Conservation (phyloP, 2,888 invertebrate genomes). For the Myathropa florea region DNA sequence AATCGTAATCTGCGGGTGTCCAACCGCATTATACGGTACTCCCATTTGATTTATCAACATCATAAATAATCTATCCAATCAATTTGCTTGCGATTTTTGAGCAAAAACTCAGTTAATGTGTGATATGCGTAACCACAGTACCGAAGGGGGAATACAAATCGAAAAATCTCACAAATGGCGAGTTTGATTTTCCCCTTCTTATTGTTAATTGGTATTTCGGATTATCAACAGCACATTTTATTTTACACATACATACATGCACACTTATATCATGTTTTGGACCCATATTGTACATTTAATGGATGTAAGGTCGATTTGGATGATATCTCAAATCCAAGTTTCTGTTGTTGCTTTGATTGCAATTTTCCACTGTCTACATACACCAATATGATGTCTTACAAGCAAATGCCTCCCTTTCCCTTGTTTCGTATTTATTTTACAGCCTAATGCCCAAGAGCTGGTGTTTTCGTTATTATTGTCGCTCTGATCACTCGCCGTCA, state of each 20-base stretch:
- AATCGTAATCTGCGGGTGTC: not conserved
- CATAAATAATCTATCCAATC: slow-evolving; percentile 33
- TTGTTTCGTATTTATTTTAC: slow-evolving; percentile 21
- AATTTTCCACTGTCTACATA: not conserved
- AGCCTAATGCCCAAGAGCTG: slow-evolving; percentile 26
- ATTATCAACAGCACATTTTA: slow-evolving; percentile 26
- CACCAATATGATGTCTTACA: not conserved
- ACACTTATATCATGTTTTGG: slow-evolving; percentile 8
- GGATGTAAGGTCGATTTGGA: slow-evolving; percentile 4
- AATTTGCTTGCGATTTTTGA: slow-evolving; percentile 23
- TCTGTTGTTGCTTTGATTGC: slow-evolving; percentile 36
- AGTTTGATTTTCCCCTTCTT: slow-evolving; percentile 21
- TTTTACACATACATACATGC: slow-evolving; percentile 1
- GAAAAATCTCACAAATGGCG: slow-evolving; percentile 6
- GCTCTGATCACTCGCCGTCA: slow-evolving; percentile 29
- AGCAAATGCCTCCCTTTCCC: not conserved
- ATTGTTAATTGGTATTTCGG: slow-evolving; percentile 31
- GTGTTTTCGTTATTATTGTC: slow-evolving; percentile 31
- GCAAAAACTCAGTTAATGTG: not conserved
- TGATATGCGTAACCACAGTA: not conserved
- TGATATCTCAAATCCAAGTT: not conserved
- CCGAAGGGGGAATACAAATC: too few relatives aligned
- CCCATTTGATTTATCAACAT: slow-evolving; percentile 14
- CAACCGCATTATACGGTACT: slow-evolving; percentile 5
- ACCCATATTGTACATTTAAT: not conserved